These are phyloP conservation scores for Diceros bicornis DNA, from an alignment of 2,797 vertebrate species.

Conservation along the genomic window DNA sequence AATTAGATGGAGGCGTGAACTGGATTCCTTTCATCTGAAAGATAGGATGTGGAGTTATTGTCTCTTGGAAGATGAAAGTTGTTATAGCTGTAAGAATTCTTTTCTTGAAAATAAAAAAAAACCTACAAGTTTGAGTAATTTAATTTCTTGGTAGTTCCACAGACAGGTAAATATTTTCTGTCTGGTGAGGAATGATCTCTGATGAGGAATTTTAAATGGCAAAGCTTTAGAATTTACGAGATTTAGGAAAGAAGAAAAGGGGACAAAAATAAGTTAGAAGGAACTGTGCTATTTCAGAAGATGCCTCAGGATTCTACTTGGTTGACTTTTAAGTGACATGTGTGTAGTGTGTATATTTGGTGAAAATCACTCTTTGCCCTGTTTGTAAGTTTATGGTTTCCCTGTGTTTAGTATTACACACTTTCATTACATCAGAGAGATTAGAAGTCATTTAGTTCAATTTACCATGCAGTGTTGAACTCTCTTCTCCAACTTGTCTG, in stretches of 20 bases:
- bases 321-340: neutral
- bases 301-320: neutral
- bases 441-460: neutral
- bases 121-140: slow-evolving; percentile 73
- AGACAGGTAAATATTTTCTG: slow-evolving; percentile 64
- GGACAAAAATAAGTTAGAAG: slow-evolving; percentile 13
- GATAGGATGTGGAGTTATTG: neutral
- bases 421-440: neutral
- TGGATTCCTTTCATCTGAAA: slow-evolving; percentile 29
- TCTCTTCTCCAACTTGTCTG: neutral
- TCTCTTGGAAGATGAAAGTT: slow-evolving; percentile 40
- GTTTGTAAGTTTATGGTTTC: neutral
- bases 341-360: neutral
- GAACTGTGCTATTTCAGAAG: neutral
- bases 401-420: neutral
- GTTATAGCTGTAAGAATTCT: slow-evolving; percentile 45
- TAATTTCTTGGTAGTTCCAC: slow-evolving; percentile 71
- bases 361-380: neutral
- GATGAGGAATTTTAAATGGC: slow-evolving; percentile 54
- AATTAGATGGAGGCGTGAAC: neutral
- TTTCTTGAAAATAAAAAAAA: slow-evolving; percentile 67
- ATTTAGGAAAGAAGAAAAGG: slow-evolving; percentile 61
- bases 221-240: slow-evolving; percentile 54
- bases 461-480: neutral
- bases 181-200: neutral